Base-by-base conservation (phyloP, 1,140 invertebrate genomes). In the Aphaenogaster floridana region DNA sequence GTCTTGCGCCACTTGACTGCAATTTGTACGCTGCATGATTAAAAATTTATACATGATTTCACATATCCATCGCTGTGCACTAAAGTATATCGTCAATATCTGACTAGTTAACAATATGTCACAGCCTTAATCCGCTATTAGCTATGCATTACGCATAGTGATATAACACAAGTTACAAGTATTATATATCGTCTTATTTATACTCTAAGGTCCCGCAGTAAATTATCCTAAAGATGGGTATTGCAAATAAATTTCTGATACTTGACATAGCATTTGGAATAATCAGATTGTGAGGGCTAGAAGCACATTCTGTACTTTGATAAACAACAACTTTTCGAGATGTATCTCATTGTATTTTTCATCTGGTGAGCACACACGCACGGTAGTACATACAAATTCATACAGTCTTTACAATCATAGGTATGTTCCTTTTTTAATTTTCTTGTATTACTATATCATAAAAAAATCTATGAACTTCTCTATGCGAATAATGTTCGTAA, bases 271-370 rank as follows among this genome's bases (percentile, higher is more conserved):
- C 57, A 50, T n/a, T 48, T 90, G 85, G 88, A 88, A 72, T 86
- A 89, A 90, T 93, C 61, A 89, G 90, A 90, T 92, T 88, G 64
- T 81, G 68, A 84, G 87, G 88, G 89, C 88, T 89, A 91, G 69
- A 93, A 92, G 91, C 85, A 93, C 91, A 71, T 90, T 89, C 64
- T 63, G 92, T 90, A 92, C 90, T 89, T 89, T 88, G 89, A 92
- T 90, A 92, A 92, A 93, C 88, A 93, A 92, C 92, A 93, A 89
- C 86, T 88, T 80, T 90, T 93, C 79, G 87, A 93, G 90, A 92
- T 91, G 87, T 89, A 93, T 92, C 89, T 88, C 86, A 88, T 86
- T 93, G 85, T 93, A 92, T 92, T 93, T 93, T 89, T 92, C 88
- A 90, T 79, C 85, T 88, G 80, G 86, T 89, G 88, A 88, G 63